phyloP scores from a whole-genome alignment of 1,140 invertebrate genomes.

The Arion vulgaris region DNA sequence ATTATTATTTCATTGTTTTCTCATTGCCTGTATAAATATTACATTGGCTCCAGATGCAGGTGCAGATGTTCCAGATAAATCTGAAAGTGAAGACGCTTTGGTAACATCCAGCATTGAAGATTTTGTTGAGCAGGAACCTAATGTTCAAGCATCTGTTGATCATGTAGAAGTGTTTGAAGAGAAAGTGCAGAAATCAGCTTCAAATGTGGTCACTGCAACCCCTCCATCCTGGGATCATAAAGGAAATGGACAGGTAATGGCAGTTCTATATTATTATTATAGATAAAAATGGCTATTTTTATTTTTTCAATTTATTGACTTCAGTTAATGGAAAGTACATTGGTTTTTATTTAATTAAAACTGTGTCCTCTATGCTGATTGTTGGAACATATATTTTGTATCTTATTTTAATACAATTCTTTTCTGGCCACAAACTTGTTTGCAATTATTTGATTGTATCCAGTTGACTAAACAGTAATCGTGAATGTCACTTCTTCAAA shows the following conservation, averaged over 20 bases:
- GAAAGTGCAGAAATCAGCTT: slow-evolving; percentile 12
- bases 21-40: not conserved
- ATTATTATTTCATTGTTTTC: not conserved
- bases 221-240: slow-evolving; percentile 35
- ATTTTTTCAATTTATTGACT: no score
- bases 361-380: no score
- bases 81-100: not conserved
- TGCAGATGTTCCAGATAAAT: slow-evolving; percentile 49
- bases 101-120: slow-evolving; percentile 16
- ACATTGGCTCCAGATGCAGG: slow-evolving; percentile 53
- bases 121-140: slow-evolving; percentile 37
- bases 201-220: slow-evolving; percentile 14
- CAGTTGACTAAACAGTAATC: no score
- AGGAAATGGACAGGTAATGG: slow-evolving; percentile 46
- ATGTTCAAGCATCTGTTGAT: slow-evolving; percentile 41
- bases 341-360: no score
- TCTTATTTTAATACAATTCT: no score
- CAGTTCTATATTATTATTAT: not conserved
- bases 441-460: no score
- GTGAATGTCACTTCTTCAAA: no score
- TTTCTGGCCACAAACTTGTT: no score
- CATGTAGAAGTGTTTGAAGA: slow-evolving; percentile 37
- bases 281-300: not conserved
- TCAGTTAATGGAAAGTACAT: no score
- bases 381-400: no score